Percentiles rank a stretch among this genome's conserved stretches.
Conservation (phyloP, 1,140 invertebrate species). For the Drosophila aff. region DNA sequence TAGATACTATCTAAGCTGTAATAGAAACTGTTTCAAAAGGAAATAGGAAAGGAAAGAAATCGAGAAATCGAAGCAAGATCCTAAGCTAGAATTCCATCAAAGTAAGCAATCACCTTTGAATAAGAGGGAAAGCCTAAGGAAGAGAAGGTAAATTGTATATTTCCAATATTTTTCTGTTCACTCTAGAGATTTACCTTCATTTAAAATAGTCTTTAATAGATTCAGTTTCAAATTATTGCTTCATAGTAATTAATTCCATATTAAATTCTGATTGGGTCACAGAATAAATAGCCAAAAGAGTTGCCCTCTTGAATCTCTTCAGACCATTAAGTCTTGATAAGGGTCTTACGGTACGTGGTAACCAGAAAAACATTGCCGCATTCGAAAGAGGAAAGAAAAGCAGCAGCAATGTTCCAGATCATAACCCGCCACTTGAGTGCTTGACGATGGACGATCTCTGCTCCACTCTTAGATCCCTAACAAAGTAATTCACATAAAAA, state of each 20-base stretch:
- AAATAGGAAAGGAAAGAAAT: neutral
- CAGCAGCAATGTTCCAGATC: constrained; percentile 14
- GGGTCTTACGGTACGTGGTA: neutral
- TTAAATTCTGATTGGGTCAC: neutral
- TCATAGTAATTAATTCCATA: neutral
- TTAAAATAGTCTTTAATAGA: too few species aligned
- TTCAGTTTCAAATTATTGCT: too few species aligned
- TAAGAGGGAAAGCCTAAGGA: too few species aligned
- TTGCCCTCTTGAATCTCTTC: neutral
- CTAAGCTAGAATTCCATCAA: neutral
- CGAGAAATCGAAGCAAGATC: neutral
- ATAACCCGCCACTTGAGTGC: constrained; percentile 22
- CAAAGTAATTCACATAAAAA: constrained; percentile 5
- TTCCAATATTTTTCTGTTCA: too few species aligned
- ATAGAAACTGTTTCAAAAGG: neutral
- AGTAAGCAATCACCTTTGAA: too few species aligned
- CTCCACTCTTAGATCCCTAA: constrained; percentile 10
- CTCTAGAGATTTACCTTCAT: too few species aligned
- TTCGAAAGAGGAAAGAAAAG: neutral
- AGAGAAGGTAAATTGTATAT: too few species aligned
- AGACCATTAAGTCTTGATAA: constrained; percentile 2
- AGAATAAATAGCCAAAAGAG: neutral
- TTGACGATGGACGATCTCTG: constrained; percentile 6
- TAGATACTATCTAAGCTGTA: neutral
- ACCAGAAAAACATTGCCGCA: constrained; percentile 13